phyloP scores from a whole-genome alignment of 1,140 invertebrate species.

The Helicorthomorpha holstii region DNA sequence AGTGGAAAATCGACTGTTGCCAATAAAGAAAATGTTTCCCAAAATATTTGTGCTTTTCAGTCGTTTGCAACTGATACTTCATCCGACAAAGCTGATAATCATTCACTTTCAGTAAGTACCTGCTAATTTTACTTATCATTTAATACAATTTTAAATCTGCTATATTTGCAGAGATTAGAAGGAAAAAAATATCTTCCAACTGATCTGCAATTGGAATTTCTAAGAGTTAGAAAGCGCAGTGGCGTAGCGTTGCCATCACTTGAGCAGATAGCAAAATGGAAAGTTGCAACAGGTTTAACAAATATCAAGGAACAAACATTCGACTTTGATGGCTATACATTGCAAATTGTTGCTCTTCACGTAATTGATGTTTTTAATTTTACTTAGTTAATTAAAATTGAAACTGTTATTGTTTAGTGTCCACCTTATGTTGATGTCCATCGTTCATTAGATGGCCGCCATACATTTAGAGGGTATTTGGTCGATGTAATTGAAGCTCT shows the following conservation, averaged over 20 bases:
- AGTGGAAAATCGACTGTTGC: no score
- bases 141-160: no score
- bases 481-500: background rate
- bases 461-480: background rate
- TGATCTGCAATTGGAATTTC: background rate
- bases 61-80: no score
- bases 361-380: background rate
- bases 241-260: background rate
- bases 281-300: background rate
- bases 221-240: background rate
- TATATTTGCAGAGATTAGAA: background rate
- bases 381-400: background rate
- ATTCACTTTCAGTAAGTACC: no score
- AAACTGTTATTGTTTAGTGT: background rate
- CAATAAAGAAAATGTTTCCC: no score
- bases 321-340: background rate
- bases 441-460: background rate
- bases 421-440: background rate
- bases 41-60: no score
- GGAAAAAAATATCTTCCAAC: background rate
- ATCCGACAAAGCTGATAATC: no score
- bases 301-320: background rate
- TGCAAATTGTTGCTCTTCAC: background rate
- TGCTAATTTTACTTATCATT: no score
- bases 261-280: background rate